Evolutionary conservation across 2,113 vertebrate genomes (phyloP).

Genomic region (Donacobius atricapilla): DNA sequence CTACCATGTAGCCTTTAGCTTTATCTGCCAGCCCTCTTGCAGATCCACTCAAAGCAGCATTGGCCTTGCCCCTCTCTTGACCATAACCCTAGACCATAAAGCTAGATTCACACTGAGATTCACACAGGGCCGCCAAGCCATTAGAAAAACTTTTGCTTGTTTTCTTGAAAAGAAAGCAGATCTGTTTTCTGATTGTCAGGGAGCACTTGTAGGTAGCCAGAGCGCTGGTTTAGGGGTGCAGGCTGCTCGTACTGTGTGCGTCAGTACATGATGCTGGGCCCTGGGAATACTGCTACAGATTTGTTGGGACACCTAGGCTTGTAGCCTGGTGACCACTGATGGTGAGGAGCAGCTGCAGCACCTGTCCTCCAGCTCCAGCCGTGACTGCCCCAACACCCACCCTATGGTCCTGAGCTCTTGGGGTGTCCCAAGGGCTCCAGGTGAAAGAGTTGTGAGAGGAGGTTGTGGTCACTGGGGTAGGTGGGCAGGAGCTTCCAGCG

Average conservation of each 20-base stretch:
- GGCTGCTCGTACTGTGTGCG: rapidly evolving
- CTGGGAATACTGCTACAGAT: neutral
- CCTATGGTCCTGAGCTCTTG: neutral
- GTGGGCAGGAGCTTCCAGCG: neutral
- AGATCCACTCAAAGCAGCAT: neutral
- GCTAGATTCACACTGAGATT: rapidly evolving
- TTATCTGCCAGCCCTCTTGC: neutral
- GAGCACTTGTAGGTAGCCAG: neutral
- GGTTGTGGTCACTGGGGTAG: too few species aligned
- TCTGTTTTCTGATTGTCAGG: neutral
- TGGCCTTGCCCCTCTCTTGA: neutral
- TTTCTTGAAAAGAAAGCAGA: neutral
- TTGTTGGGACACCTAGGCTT: rapidly evolving
- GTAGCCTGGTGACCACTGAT: rapidly evolving
- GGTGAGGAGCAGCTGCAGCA: rapidly evolving
- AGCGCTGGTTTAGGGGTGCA: neutral
- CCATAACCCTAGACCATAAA: neutral
- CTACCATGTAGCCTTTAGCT: neutral
- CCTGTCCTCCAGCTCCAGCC: rapidly evolving
- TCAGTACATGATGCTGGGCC: neutral
- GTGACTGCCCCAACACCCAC: rapidly evolving
- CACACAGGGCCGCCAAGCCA: neutral
- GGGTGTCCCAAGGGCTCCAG: rapidly evolving
- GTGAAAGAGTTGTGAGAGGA: neutral
- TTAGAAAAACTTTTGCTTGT: neutral